These are phyloP conservation scores for Amphiura filiformis DNA, from an alignment of 35 echinoderm and acorn worm genomes.

Conservation along the genomic window DNA sequence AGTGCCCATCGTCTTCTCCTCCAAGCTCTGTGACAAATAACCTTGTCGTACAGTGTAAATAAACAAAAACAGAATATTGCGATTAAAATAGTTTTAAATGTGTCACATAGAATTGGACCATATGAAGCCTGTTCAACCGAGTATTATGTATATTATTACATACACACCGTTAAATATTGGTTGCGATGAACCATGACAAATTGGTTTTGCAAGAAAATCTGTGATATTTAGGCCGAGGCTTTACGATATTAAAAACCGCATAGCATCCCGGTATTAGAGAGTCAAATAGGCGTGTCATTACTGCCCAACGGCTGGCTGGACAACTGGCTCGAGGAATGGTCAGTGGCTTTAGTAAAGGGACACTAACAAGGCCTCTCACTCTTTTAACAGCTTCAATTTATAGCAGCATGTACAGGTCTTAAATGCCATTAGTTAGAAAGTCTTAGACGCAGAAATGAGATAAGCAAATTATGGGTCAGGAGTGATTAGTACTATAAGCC, in stretches of 20 bases:
- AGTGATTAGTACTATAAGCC: neutral
- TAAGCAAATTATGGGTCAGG: neutral
- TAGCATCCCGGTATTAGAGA: neutral
- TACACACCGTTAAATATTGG: neutral
- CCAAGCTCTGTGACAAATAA: too few relatives aligned
- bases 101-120: too few relatives aligned
- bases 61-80: too few relatives aligned
- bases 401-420: neutral
- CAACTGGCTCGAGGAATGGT: neutral
- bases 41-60: too few relatives aligned
- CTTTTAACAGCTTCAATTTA: neutral
- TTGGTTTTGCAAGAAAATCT: constrained; percentile 14
- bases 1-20: too few relatives aligned
- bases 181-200: neutral
- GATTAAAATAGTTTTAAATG: too few relatives aligned
- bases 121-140: too few relatives aligned
- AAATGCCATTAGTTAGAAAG: constrained; percentile 4
- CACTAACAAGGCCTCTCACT: neutral
- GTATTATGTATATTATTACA: too few relatives aligned
- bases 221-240: neutral
- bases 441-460: neutral
- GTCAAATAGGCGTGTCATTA: neutral
- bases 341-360: neutral
- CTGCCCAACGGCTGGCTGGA: neutral
- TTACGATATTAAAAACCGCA: neutral